These are phyloP conservation scores for Erpornis zantholeuca DNA, from an alignment of 2,113 vertebrate species.

Conservation along the genomic window DNA sequence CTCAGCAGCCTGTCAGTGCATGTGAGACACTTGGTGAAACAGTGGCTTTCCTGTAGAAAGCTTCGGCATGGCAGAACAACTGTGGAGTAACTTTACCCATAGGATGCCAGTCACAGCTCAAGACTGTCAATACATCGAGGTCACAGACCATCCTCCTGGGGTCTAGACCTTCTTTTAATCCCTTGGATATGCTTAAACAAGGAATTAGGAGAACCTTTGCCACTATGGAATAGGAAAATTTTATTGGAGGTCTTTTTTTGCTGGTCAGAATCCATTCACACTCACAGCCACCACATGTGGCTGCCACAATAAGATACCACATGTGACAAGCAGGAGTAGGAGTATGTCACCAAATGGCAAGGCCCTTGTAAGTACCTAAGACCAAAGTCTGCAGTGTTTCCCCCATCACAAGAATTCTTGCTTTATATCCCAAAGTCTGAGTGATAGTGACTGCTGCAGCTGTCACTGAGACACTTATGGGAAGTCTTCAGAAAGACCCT, in stretches of 20 bases:
- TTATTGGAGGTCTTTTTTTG: not conserved
- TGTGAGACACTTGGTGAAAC: not conserved
- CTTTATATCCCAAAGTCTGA: not conserved
- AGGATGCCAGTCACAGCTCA: not conserved
- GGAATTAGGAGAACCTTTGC: not conserved
- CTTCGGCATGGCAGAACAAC: not conserved
- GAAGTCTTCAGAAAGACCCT: not conserved
- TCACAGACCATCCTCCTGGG: not conserved
- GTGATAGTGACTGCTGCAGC: not conserved
- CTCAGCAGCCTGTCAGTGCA: not conserved
- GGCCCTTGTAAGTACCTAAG: not conserved
- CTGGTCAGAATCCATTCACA: not conserved
- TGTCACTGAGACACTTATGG: not conserved
- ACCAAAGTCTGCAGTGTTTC: not conserved
- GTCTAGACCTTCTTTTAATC: not conserved
- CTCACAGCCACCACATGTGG: fast-evolving
- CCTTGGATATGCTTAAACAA: not conserved
- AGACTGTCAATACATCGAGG: not conserved
- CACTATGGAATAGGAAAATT: not conserved
- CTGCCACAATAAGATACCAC: not conserved
- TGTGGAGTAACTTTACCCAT: not conserved
- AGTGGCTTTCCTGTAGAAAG: not conserved
- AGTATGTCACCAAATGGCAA: not conserved
- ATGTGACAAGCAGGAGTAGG: not conserved
- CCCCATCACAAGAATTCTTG: not conserved